Conservation (phyloP, 2,113 vertebrate species). For the Perca flavescens region DNA sequence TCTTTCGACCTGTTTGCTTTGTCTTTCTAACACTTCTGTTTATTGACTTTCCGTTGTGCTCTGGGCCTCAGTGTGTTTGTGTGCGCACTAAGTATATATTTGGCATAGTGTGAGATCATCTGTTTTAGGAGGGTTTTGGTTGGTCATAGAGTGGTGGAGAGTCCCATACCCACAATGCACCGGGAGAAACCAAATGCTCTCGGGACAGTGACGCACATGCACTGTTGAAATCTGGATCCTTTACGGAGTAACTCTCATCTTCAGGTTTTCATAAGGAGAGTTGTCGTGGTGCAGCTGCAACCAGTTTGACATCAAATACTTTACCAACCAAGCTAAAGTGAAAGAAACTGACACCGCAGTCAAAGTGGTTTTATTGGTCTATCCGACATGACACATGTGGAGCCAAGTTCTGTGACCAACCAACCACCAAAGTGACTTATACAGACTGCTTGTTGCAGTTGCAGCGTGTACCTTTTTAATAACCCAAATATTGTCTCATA, state of each 20-base stretch:
- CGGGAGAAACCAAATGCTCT: slow-evolving; percentile 17
- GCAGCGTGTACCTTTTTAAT: too few relatives aligned
- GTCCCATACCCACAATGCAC: slow-evolving; percentile 56
- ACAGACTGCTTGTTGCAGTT: slow-evolving; percentile 4
- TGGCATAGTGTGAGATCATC: slow-evolving; percentile 52
- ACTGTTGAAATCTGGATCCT: background rate
- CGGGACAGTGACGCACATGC: slow-evolving; percentile 11
- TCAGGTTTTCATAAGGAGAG: background rate
- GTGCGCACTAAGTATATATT: slow-evolving; percentile 43
- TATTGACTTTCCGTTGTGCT: slow-evolving; percentile 57
- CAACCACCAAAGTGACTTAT: background rate
- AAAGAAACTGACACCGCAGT: slow-evolving; percentile 8
- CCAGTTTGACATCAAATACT: slow-evolving; percentile 39
- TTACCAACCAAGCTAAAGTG: background rate
- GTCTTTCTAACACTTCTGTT: slow-evolving; percentile 44
- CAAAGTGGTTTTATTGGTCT: slow-evolving; percentile 27
- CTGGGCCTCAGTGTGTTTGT: background rate
- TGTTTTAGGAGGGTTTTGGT: slow-evolving; percentile 54
- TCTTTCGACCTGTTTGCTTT: slow-evolving; percentile 25
- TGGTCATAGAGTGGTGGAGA: slow-evolving; percentile 23
- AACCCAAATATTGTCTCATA: too few relatives aligned
- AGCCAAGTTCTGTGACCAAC: background rate
- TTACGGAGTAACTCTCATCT: background rate
- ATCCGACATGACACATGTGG: slow-evolving; percentile 5
- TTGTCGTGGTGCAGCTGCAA: slow-evolving; percentile 43